phyloP scores from a whole-genome alignment of 2,888 invertebrate species.

The Druceiella hillmani region DNA sequence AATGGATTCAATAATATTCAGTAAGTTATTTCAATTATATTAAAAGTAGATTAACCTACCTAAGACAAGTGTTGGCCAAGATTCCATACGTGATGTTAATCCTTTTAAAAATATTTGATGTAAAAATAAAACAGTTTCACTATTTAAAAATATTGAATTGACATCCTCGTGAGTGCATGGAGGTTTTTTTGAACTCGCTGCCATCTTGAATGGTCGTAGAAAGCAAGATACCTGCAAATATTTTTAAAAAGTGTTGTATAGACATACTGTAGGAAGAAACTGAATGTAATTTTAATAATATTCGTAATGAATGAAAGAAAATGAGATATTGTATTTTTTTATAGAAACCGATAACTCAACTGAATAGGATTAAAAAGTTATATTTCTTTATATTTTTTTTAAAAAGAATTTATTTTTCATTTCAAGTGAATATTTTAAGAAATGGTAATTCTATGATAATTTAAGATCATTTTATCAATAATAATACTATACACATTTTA shows the following conservation, averaged over 20 bases:
- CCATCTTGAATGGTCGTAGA: conserved; percentile 87
- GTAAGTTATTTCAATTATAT: neutral
- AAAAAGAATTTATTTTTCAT: too few relatives aligned
- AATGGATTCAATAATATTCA: neutral
- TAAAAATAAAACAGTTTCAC: conserved; percentile 85
- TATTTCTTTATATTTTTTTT: too few relatives aligned
- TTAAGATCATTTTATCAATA: too few relatives aligned
- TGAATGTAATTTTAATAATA: neutral
- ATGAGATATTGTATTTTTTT: too few relatives aligned
- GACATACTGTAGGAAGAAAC: too few relatives aligned
- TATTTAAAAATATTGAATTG: conserved; percentile 89
- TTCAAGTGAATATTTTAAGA: too few relatives aligned
- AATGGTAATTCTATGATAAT: too few relatives aligned
- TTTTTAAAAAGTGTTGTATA: too few relatives aligned
- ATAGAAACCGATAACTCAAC: too few relatives aligned
- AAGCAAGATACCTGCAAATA: conserved; percentile 70
- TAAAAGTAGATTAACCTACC: conserved; percentile 49
- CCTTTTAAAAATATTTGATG: conserved; percentile 94
- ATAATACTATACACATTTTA: too few relatives aligned
- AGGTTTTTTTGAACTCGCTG: conserved; percentile 88
- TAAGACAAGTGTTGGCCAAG: conserved; percentile 89
- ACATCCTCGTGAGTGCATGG: conserved; percentile 91
- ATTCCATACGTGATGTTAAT: conserved; percentile 84
- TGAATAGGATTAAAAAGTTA: too few relatives aligned
- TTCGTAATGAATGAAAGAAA: too few relatives aligned